A percentile compares a stretch with the other conserved stretches of the same genome.
Conservation (phyloP, 2,113 vertebrate species). For the Ochotona curzoniae region DNA sequence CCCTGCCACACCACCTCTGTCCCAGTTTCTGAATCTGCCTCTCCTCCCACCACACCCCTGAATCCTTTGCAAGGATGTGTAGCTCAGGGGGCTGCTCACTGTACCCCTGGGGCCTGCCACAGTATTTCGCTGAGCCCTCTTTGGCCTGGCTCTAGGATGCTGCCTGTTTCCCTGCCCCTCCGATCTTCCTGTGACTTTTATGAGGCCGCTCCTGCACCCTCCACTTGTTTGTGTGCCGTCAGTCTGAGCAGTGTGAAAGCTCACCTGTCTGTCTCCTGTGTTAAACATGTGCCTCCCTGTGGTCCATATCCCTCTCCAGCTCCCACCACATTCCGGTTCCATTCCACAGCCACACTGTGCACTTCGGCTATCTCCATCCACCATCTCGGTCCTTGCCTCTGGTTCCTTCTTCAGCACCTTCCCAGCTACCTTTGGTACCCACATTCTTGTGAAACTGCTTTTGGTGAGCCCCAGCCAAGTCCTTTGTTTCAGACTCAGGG, state of each 20-base stretch:
- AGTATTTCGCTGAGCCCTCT: neutral
- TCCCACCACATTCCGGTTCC: neutral
- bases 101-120: neutral
- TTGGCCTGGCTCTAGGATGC: neutral
- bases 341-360: neutral
- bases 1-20: neutral
- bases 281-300: neutral
- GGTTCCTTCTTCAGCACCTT: too few relatives aligned
- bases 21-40: neutral
- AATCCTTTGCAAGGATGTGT: neutral
- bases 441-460: neutral
- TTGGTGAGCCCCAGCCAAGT: neutral
- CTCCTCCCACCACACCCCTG: too few relatives aligned
- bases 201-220: neutral
- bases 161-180: neutral
- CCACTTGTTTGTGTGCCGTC: neutral
- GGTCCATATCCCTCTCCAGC: neutral
- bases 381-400: too few relatives aligned
- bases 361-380: too few relatives aligned
- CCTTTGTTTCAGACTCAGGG: too few relatives aligned
- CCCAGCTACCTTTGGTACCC: too few relatives aligned
- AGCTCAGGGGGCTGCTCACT: neutral
- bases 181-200: neutral
- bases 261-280: neutral
- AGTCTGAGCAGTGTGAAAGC: neutral